Percentiles rank a stretch among this genome's conserved stretches.
These are phyloP conservation scores for Diabrotica undecimpunctata DNA, from an alignment of 1,140 invertebrate genomes.

Conservation along the genomic window DNA sequence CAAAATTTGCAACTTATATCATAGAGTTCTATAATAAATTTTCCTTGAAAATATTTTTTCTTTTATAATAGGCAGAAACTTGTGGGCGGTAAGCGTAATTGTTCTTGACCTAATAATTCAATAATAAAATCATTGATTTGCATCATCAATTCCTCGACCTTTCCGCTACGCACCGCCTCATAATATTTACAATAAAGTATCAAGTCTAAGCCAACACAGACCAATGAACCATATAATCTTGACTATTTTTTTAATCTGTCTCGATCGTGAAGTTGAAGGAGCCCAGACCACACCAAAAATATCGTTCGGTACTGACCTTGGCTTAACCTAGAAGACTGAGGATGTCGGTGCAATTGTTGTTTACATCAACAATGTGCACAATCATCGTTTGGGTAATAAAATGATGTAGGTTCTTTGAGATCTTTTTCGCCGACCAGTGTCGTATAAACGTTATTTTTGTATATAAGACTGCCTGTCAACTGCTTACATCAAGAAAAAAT, in stretches of 20 bases:
- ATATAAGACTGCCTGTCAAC: too few species aligned
- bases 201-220: not conserved
- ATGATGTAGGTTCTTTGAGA: slow-evolving; percentile 11
- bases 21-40: too few species aligned
- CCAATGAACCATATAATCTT: not conserved
- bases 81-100: not conserved
- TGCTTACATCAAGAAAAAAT: too few species aligned
- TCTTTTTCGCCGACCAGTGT: slow-evolving; percentile 5
- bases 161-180: not conserved
- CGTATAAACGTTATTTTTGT: not conserved
- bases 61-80: not conserved
- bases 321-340: slow-evolving; percentile 27
- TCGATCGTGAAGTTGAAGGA: slow-evolving; percentile 5
- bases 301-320: slow-evolving; percentile 35
- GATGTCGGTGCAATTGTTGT: slow-evolving; percentile 42
- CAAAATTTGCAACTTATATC: too few species aligned
- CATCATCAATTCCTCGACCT: not conserved
- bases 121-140: not conserved
- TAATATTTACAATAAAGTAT: not conserved
- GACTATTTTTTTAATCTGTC: not conserved
- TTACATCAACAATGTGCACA: slow-evolving; percentile 38
- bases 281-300: slow-evolving; percentile 22
- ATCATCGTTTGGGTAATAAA: slow-evolving; percentile 38
- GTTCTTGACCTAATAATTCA: not conserved
- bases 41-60: too few species aligned